Percentiles rank a stretch among this genome's conserved stretches.
phyloP scores from a whole-genome alignment of 2,113 vertebrate species.

The Gymnarchus niloticus region DNA sequence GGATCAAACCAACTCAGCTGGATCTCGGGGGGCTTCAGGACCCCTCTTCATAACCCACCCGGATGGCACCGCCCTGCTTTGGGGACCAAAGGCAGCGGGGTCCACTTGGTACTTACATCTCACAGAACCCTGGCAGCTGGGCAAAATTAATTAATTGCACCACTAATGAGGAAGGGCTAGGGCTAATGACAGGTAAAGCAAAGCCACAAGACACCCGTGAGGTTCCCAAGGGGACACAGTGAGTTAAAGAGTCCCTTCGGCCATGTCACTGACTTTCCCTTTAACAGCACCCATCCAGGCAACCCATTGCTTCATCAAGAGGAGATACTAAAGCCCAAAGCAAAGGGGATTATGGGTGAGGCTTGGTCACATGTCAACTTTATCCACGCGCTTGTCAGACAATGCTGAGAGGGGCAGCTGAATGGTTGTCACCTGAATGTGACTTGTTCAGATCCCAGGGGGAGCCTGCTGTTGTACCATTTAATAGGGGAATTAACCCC shows the following conservation, averaged over 20 bases:
- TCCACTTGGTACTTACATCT: constrained; percentile 94
- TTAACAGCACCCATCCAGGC: too few species aligned
- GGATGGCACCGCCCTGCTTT: constrained; percentile 63
- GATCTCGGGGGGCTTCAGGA: background rate
- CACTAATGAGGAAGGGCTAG: constrained; percentile 70
- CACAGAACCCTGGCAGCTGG: constrained; percentile 86
- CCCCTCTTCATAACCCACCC: constrained; percentile 19
- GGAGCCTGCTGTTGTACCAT: background rate
- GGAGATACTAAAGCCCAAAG: background rate
- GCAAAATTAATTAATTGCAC: constrained; percentile 91
- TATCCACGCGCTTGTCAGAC: too few species aligned
- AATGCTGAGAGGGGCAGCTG: background rate
- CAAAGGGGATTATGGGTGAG: background rate
- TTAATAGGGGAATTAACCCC: background rate
- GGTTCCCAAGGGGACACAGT: background rate
- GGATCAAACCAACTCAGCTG: constrained; percentile 13
- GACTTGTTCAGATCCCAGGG: background rate
- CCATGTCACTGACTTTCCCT: background rate
- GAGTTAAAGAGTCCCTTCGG: background rate
- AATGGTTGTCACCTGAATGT: background rate
- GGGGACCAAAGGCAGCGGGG: constrained; percentile 88
- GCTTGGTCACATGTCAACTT: too few species aligned
- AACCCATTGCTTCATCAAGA: too few species aligned
- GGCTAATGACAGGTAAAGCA: constrained; percentile 89
- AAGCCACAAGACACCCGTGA: constrained; percentile 57